These are phyloP conservation scores for Erebia palarica DNA, from an alignment of 2,888 invertebrate genomes.

Conservation along the genomic window DNA sequence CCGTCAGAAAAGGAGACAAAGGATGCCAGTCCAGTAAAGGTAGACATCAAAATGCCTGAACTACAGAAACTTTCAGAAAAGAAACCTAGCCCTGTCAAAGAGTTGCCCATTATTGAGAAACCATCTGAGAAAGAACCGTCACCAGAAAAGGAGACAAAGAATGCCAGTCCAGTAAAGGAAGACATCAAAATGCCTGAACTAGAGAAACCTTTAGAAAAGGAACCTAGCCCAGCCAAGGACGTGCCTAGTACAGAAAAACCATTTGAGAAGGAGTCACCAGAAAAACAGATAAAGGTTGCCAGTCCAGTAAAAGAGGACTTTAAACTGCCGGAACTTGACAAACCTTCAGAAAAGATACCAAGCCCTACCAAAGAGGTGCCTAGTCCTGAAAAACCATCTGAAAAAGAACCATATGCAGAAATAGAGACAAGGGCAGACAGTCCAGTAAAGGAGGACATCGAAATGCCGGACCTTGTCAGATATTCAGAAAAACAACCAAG, in stretches of 20 bases:
- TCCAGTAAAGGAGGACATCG: too few species aligned
- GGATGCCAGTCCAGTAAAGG: background rate
- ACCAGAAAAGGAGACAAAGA: background rate
- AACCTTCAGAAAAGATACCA: conserved; percentile 32
- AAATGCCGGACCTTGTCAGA: too few species aligned
- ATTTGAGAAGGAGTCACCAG: background rate
- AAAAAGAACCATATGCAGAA: too few species aligned
- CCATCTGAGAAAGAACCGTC: conserved; percentile 25
- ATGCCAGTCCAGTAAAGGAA: background rate
- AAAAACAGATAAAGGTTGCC: background rate
- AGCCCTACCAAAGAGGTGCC: conserved; percentile 23
- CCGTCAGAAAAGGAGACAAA: conserved; percentile 7
- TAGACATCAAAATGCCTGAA: too few species aligned
- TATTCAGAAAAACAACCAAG: too few species aligned
- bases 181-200: background rate
- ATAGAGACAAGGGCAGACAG: too few species aligned
- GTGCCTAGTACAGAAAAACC: background rate
- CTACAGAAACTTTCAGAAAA: conserved; percentile 10
- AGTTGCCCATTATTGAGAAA: background rate
- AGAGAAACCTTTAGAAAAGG: conserved; percentile 24
- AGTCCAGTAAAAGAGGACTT: background rate
- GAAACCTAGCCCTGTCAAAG: conserved; percentile 18
- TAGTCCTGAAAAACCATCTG: background rate
- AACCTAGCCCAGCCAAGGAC: background rate
- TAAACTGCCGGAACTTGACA: background rate